Conservation (phyloP, 2,888 invertebrate species). For the Calephelis perditalis region DNA sequence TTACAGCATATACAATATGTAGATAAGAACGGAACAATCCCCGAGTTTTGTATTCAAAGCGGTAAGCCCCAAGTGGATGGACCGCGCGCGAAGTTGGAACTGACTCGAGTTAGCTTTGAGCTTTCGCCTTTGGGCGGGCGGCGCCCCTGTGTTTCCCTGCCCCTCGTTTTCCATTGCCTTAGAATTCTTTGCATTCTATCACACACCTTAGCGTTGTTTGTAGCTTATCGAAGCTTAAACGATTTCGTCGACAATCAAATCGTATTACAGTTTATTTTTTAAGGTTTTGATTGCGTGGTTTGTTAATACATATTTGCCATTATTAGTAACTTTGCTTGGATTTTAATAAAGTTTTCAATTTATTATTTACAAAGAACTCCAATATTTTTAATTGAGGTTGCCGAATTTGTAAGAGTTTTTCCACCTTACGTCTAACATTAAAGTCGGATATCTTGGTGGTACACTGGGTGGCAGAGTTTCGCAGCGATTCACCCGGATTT, state of each 20-base stretch:
- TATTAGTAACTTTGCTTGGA: no score
- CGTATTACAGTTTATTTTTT: background rate
- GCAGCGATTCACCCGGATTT: no score
- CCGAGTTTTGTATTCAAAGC: constrained; percentile 39
- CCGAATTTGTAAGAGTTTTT: no score
- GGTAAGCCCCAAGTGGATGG: constrained; percentile 27
- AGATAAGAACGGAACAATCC: constrained; percentile 1
- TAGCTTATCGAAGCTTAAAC: constrained; percentile 24
- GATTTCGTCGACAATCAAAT: constrained; percentile 13
- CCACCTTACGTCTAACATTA: no score
- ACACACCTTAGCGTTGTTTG: constrained; percentile 30
- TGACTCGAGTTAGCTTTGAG: constrained; percentile 46
- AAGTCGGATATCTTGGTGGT: no score
- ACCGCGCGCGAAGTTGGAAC: constrained; percentile 35
- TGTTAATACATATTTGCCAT: background rate
- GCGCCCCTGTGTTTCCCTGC: constrained; percentile 46
- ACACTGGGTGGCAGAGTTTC: no score
- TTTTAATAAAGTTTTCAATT: no score
- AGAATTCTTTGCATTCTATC: constrained; percentile 34
- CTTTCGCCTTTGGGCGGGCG: constrained; percentile 50
- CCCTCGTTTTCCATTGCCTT: constrained; percentile 43
- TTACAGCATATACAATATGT: background rate
- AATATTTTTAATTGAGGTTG: no score
- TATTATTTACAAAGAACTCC: no score
- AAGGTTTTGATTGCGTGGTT: background rate